phyloP scores from a whole-genome alignment of 2,888 invertebrate species.

The Erebia aethiops region DNA sequence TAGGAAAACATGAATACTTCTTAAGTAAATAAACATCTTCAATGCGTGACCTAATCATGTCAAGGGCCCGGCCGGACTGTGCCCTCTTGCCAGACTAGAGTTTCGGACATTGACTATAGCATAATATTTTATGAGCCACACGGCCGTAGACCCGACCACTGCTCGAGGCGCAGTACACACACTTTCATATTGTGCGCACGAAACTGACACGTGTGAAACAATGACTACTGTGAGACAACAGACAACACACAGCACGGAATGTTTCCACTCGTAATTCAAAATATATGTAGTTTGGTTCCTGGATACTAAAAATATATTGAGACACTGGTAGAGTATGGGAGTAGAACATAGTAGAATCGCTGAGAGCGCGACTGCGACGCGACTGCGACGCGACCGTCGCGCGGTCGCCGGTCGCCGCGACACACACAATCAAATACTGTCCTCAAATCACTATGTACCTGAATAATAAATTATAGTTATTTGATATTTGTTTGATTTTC shows the following conservation, averaged over 20 bases:
- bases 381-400: conserved; percentile 1
- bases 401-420: not conserved
- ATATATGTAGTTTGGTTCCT: not conserved
- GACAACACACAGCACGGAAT: not conserved
- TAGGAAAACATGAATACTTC: no score
- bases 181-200: not conserved
- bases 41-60: no score
- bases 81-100: no score
- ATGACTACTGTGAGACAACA: not conserved
- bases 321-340: not conserved
- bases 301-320: not conserved
- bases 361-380: conserved; percentile 2
- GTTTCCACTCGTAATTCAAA: not conserved
- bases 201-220: not conserved
- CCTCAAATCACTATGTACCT: conserved; percentile 33
- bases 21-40: no score
- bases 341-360: not conserved
- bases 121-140: no score
- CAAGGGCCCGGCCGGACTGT: no score
- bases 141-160: no score
- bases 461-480: conserved; percentile 39
- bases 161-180: not conserved
- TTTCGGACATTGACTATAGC: no score
- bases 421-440: not conserved
- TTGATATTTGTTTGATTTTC: conserved; percentile 30